phyloP scores from a whole-genome alignment of 2,113 vertebrate species.

The Actinemys pallida region DNA sequence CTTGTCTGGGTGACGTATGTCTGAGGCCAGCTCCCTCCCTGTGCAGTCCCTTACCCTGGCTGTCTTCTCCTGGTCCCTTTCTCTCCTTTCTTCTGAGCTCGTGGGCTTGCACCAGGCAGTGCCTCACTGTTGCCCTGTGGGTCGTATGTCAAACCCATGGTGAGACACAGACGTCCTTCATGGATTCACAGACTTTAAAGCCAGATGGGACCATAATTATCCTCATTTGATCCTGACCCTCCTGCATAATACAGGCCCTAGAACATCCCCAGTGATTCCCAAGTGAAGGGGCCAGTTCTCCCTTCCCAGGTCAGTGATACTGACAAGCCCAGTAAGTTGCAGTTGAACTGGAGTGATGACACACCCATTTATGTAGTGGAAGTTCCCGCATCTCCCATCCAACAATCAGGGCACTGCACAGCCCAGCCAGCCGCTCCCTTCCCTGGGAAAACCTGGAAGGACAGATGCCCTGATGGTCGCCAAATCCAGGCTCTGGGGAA shows the following conservation, averaged over 20 bases:
- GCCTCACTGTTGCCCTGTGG: background rate
- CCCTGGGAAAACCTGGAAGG: background rate
- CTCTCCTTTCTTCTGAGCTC: background rate
- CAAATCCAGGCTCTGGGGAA: background rate
- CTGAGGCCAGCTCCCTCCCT: background rate
- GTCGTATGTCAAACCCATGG: fast-evolving
- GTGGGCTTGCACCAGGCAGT: background rate
- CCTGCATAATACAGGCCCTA: no score
- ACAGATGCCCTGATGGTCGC: no score
- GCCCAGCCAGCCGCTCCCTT: background rate
- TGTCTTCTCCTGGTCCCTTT: background rate
- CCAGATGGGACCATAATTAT: no score
- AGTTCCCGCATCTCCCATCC: no score
- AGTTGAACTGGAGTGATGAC: background rate
- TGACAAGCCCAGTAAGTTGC: fast-evolving
- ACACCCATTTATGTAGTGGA: no score
- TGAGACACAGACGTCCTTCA: no score
- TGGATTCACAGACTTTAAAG: no score
- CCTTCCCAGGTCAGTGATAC: background rate
- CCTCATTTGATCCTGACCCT: no score
- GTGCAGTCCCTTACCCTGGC: background rate
- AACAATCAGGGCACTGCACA: no score
- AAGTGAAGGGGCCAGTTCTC: background rate
- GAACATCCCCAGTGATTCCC: background rate
- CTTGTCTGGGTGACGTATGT: background rate